Percentiles rank a stretch among this genome's conserved stretches.
Evolutionary conservation across 2,888 invertebrate genomes (phyloP).

Genomic region (Polydrusus tereticollis): DNA sequence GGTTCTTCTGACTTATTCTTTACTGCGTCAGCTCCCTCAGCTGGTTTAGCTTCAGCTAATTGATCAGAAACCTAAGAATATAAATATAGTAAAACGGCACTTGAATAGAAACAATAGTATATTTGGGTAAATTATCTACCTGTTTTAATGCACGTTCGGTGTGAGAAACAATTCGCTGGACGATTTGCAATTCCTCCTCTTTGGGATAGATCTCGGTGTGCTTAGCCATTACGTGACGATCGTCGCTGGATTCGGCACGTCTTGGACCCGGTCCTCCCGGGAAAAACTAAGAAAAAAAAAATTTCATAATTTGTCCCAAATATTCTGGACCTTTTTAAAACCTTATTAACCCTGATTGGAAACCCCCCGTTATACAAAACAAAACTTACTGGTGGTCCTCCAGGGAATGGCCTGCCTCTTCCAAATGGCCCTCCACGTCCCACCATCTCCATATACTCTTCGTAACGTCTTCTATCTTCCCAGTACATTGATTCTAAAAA

Average conservation of each 20-base stretch:
- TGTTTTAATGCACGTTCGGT: slow-evolving; percentile 95
- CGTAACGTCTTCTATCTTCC: slow-evolving; percentile 85
- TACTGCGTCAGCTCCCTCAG: slow-evolving; percentile 62
- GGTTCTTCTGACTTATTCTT: slow-evolving; percentile 69
- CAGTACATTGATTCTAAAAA: slow-evolving; percentile 82
- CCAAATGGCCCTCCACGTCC: slow-evolving; percentile 74
- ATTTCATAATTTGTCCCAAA: not conserved
- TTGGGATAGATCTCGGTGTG: slow-evolving; percentile 95
- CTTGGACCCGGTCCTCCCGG: slow-evolving; percentile 73
- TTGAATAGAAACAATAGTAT: no score
- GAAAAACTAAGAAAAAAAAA: slow-evolving; percentile 56
- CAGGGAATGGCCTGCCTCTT: slow-evolving; percentile 64
- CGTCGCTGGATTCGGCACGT: slow-evolving; percentile 93
- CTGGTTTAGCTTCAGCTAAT: slow-evolving; percentile 74
- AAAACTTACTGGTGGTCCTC: slow-evolving; percentile 66
- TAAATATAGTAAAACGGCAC: not conserved
- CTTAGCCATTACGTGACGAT: slow-evolving; percentile 93
- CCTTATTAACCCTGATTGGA: no score
- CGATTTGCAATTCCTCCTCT: slow-evolving; percentile 88
- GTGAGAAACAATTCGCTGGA: slow-evolving; percentile 93
- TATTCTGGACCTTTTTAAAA: no score
- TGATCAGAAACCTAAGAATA: slow-evolving; percentile 83
- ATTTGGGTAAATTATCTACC: slow-evolving; percentile 17
- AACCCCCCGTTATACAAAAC: not conserved
- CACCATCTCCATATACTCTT: slow-evolving; percentile 82